Conservation (phyloP, 2,113 vertebrate species). For the Puntigrus tetrazona region DNA sequence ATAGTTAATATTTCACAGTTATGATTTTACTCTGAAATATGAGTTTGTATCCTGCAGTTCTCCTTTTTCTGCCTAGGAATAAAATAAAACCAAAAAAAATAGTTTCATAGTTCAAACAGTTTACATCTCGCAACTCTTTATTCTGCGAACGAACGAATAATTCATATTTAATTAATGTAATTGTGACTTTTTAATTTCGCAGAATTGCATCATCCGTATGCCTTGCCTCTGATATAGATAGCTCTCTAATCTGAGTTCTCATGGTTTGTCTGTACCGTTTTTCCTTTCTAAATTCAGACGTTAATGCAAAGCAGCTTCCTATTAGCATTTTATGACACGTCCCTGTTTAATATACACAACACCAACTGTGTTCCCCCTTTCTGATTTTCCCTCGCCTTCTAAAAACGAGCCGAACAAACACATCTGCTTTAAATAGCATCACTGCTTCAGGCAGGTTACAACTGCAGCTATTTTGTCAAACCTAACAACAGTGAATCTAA, state of each 20-base stretch:
- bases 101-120: too few relatives aligned
- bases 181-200: too few relatives aligned
- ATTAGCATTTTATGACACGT: neutral
- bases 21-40: too few relatives aligned
- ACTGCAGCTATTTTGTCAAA: neutral
- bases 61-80: too few relatives aligned
- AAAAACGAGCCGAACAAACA: constrained; percentile 2
- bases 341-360: neutral
- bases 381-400: neutral
- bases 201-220: neutral
- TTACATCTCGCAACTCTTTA: too few relatives aligned
- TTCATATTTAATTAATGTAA: too few relatives aligned
- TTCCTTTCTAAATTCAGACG: neutral
- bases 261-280: neutral
- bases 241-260: neutral
- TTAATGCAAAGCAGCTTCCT: neutral
- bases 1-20: too few relatives aligned
- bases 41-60: too few relatives aligned
- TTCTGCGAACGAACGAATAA: too few relatives aligned
- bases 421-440: constrained; percentile 25
- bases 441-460: constrained; percentile 30
- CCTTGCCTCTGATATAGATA: neutral
- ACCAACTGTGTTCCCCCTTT: constrained; percentile 4
- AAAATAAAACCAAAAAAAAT: too few relatives aligned
- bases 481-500: neutral